Percentiles rank a stretch among this genome's conserved stretches.
phyloP scores from a whole-genome alignment of 2,113 vertebrate genomes.

The Anoplopoma fimbria region DNA sequence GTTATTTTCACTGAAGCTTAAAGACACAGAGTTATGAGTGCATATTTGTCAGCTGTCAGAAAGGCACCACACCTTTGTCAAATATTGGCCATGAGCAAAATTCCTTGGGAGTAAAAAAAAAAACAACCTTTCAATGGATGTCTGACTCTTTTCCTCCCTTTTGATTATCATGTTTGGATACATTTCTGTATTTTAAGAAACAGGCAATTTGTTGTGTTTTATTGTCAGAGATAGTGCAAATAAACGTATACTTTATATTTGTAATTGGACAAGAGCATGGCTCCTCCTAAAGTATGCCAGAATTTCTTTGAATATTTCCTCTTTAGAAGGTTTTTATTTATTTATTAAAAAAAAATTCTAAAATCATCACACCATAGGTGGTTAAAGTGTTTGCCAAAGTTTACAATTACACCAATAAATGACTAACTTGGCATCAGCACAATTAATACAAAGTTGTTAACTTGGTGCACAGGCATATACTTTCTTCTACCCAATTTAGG shows the following conservation, averaged over 20 bases:
- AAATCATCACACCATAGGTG: neutral
- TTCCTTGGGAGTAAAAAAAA: neutral
- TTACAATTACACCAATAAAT: neutral
- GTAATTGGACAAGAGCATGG: neutral
- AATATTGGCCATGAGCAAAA: slow-evolving; percentile 21
- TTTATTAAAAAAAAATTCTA: too few species aligned
- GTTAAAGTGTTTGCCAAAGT: neutral
- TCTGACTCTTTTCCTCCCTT: neutral
- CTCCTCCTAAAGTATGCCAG: neutral
- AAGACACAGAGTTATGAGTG: slow-evolving; percentile 2
- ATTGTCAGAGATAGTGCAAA: neutral
- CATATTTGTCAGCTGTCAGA: neutral
- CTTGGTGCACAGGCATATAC: neutral
- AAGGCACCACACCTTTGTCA: slow-evolving; percentile 6
- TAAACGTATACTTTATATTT: neutral
- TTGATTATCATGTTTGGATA: neutral
- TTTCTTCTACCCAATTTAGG: neutral
- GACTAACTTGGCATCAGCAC: neutral
- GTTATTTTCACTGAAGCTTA: neutral
- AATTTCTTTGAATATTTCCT: neutral
- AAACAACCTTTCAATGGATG: neutral
- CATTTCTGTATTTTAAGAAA: neutral
- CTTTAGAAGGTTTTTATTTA: neutral
- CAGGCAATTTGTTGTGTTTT: neutral
- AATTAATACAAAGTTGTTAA: neutral